phyloP scores from a whole-genome alignment of 2,888 invertebrate genomes.

The Latheticus oryzae region DNA sequence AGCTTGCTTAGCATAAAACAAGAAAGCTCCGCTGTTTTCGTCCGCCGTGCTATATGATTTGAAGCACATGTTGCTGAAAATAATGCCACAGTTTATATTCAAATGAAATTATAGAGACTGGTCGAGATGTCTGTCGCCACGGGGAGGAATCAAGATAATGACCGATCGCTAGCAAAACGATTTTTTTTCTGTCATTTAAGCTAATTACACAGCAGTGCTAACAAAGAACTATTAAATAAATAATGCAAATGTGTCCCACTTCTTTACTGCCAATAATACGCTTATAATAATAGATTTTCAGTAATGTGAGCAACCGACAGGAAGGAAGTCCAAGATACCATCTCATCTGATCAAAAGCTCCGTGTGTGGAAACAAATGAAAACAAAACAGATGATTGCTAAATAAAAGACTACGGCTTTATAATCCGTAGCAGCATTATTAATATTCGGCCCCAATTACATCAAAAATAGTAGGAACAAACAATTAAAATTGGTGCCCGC shows the following conservation, averaged over 20 bases:
- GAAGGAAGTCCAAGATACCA: constrained; percentile 60
- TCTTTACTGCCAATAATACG: constrained; percentile 55
- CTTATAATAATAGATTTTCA: constrained; percentile 57
- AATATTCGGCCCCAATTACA: constrained; percentile 31
- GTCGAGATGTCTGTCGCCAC: constrained; percentile 47
- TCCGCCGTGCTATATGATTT: constrained; percentile 58
- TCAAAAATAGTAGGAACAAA: constrained; percentile 8
- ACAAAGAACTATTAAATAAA: constrained; percentile 50
- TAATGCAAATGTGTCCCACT: constrained; percentile 55
- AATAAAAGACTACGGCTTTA: constrained; percentile 25
- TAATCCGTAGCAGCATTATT: no score
- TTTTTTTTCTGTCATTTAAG: constrained; percentile 32
- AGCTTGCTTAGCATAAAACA: constrained; percentile 56
- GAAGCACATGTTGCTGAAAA: constrained; percentile 59
- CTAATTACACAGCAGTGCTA: constrained; percentile 28
- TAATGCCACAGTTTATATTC: constrained; percentile 57
- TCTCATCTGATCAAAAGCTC: constrained; percentile 56
- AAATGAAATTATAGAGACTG: constrained; percentile 55
- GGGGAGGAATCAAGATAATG: constrained; percentile 37
- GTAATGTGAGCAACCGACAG: constrained; percentile 55
- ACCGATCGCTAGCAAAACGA: constrained; percentile 27
- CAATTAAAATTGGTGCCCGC: constrained; percentile 19
- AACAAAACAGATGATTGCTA: constrained; percentile 43
- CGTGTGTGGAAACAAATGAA: constrained; percentile 58
- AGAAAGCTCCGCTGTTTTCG: constrained; percentile 57